Conservation (phyloP, 92 coral and sea anemone genomes). For the Actinostola sp. region DNA sequence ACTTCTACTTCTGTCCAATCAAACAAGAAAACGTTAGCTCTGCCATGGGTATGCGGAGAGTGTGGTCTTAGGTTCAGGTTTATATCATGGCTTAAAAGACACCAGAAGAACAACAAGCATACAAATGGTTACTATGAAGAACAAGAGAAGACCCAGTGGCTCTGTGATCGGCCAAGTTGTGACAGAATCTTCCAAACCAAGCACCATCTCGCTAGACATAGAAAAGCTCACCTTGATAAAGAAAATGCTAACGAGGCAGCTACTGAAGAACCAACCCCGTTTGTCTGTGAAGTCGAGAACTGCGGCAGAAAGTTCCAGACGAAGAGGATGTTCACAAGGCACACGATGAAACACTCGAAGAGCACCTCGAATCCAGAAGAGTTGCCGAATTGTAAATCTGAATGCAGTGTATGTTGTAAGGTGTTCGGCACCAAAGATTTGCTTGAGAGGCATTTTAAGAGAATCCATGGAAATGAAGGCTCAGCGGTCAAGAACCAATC, state of each 20-base stretch:
- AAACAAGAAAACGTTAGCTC: not conserved
- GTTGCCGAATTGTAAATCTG: not conserved
- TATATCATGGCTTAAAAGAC: constrained; percentile 37
- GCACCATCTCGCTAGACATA: constrained; percentile 32
- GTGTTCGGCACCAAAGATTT: constrained; percentile 24
- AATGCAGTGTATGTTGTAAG: constrained; percentile 8
- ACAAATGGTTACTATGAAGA: constrained; percentile 4
- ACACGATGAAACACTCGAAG: constrained; percentile 8
- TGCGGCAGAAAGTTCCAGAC: constrained; percentile 23
- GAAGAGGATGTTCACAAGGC: constrained; percentile 29
- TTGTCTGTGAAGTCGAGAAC: constrained; percentile 17
- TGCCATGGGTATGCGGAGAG: constrained; percentile 42
- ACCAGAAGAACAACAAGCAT: constrained; percentile 37
- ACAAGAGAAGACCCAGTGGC: not conserved
- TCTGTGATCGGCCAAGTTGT: constrained; percentile 28
- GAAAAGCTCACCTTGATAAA: constrained; percentile 15
- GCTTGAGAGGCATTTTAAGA: constrained; percentile 15
- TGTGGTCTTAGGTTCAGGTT: constrained; percentile 36
- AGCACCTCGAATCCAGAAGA: not conserved
- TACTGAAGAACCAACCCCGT: not conserved
- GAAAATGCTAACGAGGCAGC: not conserved
- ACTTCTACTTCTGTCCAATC: not conserved
- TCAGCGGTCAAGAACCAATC: not conserved
- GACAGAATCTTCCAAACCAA: constrained; percentile 26
- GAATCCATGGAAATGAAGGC: constrained; percentile 10